Evolutionary conservation across 2,113 vertebrate species (phyloP).

Genomic region (Prolemur simus): DNA sequence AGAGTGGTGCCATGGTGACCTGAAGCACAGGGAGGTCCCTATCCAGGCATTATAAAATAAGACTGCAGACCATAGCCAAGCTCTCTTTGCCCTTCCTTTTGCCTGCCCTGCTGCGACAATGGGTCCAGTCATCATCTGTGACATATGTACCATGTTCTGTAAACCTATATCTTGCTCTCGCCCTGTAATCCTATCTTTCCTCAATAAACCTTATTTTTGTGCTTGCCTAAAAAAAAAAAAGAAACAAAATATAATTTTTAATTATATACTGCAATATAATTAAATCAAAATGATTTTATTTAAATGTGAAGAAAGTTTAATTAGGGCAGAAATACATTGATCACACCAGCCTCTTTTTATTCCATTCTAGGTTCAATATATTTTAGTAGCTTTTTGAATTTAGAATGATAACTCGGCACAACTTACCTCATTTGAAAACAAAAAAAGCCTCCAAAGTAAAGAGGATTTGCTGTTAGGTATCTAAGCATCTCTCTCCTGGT

Average conservation of each 20-base stretch:
- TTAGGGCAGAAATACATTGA: neutral
- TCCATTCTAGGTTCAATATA: neutral
- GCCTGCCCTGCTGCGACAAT: too few relatives aligned
- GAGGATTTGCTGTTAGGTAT: neutral
- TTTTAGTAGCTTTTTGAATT: constrained; percentile 29
- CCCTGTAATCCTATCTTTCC: too few relatives aligned
- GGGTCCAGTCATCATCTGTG: too few relatives aligned
- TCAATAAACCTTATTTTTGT: too few relatives aligned
- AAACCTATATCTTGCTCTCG: too few relatives aligned
- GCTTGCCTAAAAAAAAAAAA: too few relatives aligned
- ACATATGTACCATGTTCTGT: too few relatives aligned
- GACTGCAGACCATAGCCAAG: too few relatives aligned
- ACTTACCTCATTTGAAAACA: constrained; percentile 24
- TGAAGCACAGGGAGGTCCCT: too few relatives aligned
- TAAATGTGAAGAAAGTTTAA: neutral
- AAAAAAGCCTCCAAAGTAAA: constrained; percentile 16
- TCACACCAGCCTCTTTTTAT: neutral
- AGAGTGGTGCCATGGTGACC: too few relatives aligned
- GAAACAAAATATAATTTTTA: neutral
- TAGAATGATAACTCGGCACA: neutral
- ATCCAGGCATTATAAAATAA: too few relatives aligned
- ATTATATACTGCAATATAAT: neutral
- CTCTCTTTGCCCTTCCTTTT: too few relatives aligned
- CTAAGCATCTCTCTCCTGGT: neutral
- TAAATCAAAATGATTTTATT: neutral